Conservation (phyloP, 2,888 invertebrate species). For the Sinopyrophorus schimmeli region DNA sequence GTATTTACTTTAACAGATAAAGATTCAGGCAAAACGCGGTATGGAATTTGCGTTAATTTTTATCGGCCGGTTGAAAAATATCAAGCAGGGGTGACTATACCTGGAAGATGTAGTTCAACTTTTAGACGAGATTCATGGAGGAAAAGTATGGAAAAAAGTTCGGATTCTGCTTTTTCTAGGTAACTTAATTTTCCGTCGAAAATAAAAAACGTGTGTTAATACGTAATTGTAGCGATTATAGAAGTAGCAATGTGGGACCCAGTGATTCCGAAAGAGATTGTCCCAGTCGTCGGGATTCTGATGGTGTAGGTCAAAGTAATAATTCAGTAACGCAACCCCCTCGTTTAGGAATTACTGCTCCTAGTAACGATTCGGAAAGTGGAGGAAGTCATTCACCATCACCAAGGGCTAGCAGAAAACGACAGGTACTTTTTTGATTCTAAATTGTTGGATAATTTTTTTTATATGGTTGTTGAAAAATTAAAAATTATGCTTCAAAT, state of each 20-base stretch:
- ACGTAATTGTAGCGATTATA: constrained; percentile 78
- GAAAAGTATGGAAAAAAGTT: constrained; percentile 89
- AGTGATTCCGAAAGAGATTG: constrained; percentile 89
- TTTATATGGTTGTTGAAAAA: too few relatives aligned
- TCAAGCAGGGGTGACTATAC: constrained; percentile 45
- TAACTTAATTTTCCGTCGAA: constrained; percentile 57
- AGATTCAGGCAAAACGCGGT: constrained; percentile 92
- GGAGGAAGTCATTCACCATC: constrained; percentile 87
- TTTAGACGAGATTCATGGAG: constrained; percentile 87
- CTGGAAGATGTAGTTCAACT: constrained; percentile 59
- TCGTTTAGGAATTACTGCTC: constrained; percentile 66
- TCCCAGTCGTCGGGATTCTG: constrained; percentile 72
- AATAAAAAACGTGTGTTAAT: constrained; percentile 23
- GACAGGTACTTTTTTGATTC: constrained; percentile 66
- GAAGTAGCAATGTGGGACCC: constrained; percentile 86
- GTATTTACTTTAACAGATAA: constrained; percentile 99
- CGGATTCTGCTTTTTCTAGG: constrained; percentile 93
- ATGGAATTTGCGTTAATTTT: constrained; percentile 98
- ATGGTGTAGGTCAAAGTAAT: constrained; percentile 47
- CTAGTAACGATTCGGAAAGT: constrained; percentile 80
- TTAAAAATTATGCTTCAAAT: too few relatives aligned
- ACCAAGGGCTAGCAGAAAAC: constrained; percentile 77
- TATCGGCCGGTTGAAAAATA: constrained; percentile 85
- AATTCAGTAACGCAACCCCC: constrained; percentile 56
- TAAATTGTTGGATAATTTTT: neutral